phyloP scores from a whole-genome alignment of 2,113 vertebrate species.

The Brachypodius melanocephalos region DNA sequence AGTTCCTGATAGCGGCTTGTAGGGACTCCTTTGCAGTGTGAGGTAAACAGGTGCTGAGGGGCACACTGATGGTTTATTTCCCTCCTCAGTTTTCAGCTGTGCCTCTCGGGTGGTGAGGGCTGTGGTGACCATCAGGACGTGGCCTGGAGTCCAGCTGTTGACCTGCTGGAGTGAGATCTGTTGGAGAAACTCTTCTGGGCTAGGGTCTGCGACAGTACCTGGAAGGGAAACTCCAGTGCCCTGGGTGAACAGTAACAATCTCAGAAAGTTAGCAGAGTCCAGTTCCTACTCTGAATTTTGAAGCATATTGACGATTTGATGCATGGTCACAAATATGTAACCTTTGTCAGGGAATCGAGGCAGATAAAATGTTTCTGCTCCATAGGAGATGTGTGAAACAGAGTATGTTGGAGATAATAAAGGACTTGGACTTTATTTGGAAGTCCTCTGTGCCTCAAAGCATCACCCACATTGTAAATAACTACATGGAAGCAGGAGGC shows the following conservation, averaged over 20 bases:
- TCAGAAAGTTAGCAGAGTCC: not conserved
- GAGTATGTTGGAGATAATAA: not conserved
- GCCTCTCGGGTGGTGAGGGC: not conserved
- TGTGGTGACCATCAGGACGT: not conserved
- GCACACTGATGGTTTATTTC: not conserved
- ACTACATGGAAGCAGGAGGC: not conserved
- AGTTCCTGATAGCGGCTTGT: not conserved
- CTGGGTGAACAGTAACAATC: not conserved
- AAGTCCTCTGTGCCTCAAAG: not conserved
- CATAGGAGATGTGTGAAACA: not conserved
- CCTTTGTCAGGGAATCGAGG: not conserved
- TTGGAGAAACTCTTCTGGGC: not conserved
- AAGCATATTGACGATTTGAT: not conserved
- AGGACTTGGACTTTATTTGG: not conserved
- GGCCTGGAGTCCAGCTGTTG: not conserved
- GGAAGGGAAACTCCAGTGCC: not conserved
- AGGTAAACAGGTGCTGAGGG: rapidly evolving
- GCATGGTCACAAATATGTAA: rapidly evolving
- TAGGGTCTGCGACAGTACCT: not conserved
- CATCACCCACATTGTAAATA: not conserved
- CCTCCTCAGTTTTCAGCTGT: not conserved
- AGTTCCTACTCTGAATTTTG: not conserved
- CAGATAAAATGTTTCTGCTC: not conserved
- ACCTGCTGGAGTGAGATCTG: rapidly evolving
- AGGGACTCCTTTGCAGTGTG: rapidly evolving